These are phyloP conservation scores for Calypte anna DNA, from an alignment of 2,113 vertebrate species.

Conservation along the genomic window DNA sequence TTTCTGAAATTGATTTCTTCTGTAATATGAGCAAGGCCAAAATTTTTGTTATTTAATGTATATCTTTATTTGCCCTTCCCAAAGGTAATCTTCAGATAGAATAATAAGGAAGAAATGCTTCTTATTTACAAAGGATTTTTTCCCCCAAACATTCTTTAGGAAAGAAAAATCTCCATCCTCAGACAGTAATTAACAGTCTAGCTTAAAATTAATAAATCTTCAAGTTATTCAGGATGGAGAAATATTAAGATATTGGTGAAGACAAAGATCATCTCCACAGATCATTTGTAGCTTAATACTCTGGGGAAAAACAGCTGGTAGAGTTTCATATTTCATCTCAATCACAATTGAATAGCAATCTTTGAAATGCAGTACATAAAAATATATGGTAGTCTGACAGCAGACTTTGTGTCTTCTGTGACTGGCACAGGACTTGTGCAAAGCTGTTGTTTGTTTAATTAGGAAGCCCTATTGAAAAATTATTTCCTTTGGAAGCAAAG, in stretches of 20 bases:
- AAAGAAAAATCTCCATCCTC: neutral
- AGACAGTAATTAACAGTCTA: neutral
- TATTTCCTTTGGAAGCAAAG: neutral
- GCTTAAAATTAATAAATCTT: neutral
- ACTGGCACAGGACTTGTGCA: neutral
- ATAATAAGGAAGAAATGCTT: neutral
- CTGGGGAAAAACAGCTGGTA: neutral
- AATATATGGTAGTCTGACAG: accelerated
- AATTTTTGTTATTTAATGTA: neutral
- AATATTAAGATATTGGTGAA: neutral
- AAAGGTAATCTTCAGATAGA: neutral
- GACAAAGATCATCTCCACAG: neutral
- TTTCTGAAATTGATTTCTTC: neutral
- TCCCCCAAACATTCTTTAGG: neutral
- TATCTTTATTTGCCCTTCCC: neutral
- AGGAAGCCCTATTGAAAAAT: neutral
- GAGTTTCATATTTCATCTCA: neutral
- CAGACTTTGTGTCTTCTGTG: neutral
- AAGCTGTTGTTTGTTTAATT: neutral
- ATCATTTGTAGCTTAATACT: neutral
- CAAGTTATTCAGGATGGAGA: neutral
- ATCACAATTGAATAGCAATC: neutral
- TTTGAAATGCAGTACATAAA: neutral
- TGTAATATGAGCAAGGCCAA: neutral
- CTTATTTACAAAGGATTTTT: neutral